These are phyloP conservation scores for Rhegmatorhina hoffmannsi DNA, from an alignment of 2,113 vertebrate genomes.

Conservation along the genomic window DNA sequence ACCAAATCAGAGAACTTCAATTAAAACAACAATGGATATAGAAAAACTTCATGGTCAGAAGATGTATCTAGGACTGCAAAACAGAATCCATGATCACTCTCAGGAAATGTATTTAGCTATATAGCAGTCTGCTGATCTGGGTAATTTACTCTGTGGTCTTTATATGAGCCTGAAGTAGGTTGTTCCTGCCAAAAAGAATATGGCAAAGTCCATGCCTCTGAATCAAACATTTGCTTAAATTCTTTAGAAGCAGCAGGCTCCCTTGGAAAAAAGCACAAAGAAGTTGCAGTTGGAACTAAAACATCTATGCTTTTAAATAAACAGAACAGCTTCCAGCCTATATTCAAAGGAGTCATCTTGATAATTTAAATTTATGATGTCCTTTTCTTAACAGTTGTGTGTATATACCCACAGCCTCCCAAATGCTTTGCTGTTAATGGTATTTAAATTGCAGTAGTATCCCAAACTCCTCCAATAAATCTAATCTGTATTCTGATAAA, in stretches of 20 bases:
- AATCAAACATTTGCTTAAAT: conserved; percentile 26
- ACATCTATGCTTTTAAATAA: conserved; percentile 1
- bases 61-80: background rate
- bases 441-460: background rate
- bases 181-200: conserved; percentile 37
- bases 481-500: background rate
- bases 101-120: conserved; percentile 27
- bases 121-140: background rate
- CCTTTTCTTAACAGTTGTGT: background rate
- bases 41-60: background rate
- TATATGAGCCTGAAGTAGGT: background rate
- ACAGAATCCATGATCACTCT: background rate
- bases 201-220: conserved; percentile 3
- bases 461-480: background rate
- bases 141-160: conserved; percentile 12
- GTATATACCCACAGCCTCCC: background rate
- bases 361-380: background rate
- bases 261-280: background rate
- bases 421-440: background rate
- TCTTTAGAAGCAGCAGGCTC: conserved; percentile 18
- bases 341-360: background rate
- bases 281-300: conserved; percentile 20
- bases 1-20: background rate
- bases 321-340: background rate
- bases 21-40: background rate